Percentiles rank a stretch among this genome's conserved stretches.
These are phyloP conservation scores for Rhinichthys osculus DNA, from an alignment of 2,797 vertebrate genomes.

Conservation along the genomic window DNA sequence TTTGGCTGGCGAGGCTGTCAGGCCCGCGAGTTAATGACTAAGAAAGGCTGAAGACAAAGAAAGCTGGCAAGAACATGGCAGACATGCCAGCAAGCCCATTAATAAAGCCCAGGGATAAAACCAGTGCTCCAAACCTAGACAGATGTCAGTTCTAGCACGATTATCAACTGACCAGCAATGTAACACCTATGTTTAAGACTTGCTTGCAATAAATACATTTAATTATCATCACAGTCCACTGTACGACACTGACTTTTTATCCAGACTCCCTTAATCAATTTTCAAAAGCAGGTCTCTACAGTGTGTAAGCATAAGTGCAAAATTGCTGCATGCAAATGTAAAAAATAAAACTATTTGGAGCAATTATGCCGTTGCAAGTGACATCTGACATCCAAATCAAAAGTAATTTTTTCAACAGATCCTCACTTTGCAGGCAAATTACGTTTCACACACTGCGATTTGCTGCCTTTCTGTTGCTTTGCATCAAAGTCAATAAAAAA, in stretches of 20 bases:
- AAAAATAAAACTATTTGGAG: constrained; percentile 17
- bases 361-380: constrained; percentile 7
- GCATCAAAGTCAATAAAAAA: too few relatives aligned
- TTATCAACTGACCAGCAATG: constrained; percentile 47
- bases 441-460: background rate
- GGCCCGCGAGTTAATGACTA: constrained; percentile 90
- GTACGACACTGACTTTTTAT: constrained; percentile 3
- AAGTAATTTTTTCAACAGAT: background rate
- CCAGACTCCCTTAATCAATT: background rate
- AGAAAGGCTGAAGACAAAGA: constrained; percentile 88
- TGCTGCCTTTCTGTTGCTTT: constrained; percentile 1
- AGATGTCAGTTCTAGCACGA: constrained; percentile 47
- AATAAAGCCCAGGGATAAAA: constrained; percentile 56
- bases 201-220: constrained; percentile 48
- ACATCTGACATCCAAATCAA: constrained; percentile 10
- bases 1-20: constrained; percentile 92
- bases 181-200: constrained; percentile 28
- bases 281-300: background rate
- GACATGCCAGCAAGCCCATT: constrained; percentile 57
- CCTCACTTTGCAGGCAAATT: background rate
- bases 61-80: constrained; percentile 65
- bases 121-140: constrained; percentile 30
- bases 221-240: constrained; percentile 37
- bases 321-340: constrained; percentile 14
- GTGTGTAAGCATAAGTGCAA: background rate